Percentiles rank a stretch among this genome's conserved stretches.
These are phyloP conservation scores for Aleadryas rufinucha DNA, from an alignment of 2,113 vertebrate genomes.

Conservation along the genomic window DNA sequence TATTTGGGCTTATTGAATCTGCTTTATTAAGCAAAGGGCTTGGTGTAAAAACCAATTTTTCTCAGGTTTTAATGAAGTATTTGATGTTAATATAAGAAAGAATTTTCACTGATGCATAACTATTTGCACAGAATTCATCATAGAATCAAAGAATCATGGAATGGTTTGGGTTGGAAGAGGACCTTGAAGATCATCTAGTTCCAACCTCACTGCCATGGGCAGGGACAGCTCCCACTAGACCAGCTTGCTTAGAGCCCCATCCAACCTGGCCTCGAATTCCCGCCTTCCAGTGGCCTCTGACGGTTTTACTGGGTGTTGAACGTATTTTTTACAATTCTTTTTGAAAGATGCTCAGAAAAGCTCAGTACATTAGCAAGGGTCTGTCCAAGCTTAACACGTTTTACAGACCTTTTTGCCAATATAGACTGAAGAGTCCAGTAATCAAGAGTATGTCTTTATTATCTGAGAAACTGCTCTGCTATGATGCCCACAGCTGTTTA, in stretches of 20 bases:
- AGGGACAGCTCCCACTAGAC: too few species aligned
- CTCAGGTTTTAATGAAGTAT: neutral
- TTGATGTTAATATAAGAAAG: neutral
- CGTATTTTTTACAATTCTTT: neutral
- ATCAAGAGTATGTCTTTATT: neutral
- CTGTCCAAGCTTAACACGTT: neutral
- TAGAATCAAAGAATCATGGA: neutral
- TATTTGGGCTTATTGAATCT: neutral
- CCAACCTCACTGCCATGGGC: too few species aligned
- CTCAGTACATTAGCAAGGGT: neutral
- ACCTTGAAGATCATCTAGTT: neutral
- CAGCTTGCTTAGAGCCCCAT: neutral
- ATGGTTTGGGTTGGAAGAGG: neutral
- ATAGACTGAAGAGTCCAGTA: neutral
- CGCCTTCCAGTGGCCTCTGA: neutral
- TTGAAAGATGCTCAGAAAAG: neutral
- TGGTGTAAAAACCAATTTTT: neutral
- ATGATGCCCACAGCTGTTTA: neutral
- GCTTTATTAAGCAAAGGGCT: neutral
- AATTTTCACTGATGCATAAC: neutral
- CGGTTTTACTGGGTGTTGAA: neutral
- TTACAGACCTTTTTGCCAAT: neutral
- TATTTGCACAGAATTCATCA: neutral
- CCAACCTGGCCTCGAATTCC: neutral
- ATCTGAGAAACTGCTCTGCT: neutral